These are phyloP conservation scores for Chelonoidis abingdonii DNA, from an alignment of 2,113 vertebrate species.

Conservation along the genomic window DNA sequence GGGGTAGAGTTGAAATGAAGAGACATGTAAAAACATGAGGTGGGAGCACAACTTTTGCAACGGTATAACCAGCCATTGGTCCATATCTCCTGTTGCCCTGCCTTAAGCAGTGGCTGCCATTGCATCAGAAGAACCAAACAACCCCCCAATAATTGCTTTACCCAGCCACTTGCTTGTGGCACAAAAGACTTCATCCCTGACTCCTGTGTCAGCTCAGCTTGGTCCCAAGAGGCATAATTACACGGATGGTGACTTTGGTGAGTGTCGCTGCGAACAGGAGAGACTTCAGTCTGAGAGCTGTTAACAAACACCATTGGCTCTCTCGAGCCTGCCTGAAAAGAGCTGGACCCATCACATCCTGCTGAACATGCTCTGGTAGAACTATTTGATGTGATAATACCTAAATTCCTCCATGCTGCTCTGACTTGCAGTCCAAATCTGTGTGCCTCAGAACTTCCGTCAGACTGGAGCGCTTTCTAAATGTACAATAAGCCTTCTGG, in stretches of 20 bases:
- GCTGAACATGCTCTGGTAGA: neutral
- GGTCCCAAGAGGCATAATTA: neutral
- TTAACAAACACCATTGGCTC: neutral
- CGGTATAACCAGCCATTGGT: neutral
- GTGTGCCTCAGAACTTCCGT: neutral
- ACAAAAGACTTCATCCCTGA: fast-evolving
- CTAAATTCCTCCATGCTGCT: neutral
- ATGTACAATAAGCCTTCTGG: neutral
- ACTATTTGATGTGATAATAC: neutral
- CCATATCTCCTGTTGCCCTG: neutral
- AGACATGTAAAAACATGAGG: neutral
- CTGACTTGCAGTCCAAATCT: neutral
- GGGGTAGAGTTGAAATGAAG: neutral
- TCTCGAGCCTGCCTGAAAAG: neutral
- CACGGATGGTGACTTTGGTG: fast-evolving
- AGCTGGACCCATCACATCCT: neutral
- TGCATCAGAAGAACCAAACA: neutral
- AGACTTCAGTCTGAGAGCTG: neutral
- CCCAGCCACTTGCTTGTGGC: neutral
- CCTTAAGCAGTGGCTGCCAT: neutral
- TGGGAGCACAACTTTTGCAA: neutral
- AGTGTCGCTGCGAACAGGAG: neutral
- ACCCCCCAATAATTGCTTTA: neutral
- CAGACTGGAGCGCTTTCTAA: neutral
- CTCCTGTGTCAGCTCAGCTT: neutral